Base-by-base conservation (phyloP, 2,797 vertebrate genomes). In the Sphenodon punctatus region DNA sequence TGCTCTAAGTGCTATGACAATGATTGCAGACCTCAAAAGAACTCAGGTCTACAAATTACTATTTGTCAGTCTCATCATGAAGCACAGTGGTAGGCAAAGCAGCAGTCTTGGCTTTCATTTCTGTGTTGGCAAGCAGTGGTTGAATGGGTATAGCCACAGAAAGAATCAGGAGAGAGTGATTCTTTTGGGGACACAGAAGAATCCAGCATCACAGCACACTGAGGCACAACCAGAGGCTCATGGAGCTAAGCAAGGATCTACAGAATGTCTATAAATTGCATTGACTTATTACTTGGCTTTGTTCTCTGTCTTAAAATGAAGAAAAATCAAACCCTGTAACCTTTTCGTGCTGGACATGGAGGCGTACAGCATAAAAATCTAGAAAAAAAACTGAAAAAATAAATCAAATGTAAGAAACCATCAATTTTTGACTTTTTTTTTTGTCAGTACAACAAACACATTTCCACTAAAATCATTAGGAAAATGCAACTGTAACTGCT, bases 11-110 rank as follows among this genome's bases (percentile, higher is more conserved):
- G 49, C 36, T 80, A 77, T 63, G 61, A 36, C n/a, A 80, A 61
- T 14, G 4, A 75, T 32, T 1, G 22, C 51, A 73, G 77, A 48
- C 84, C 80, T 84, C 85, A 89, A 42, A 65, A 59, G 51, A 84
- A 43, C 39, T 4, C 15, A 12, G 67, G 61, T 22, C 20, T 84
- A n/a, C 34, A 71, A 32, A 70, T 70, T 56, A 39, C n/a, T 65
- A 66, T 15, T 32, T 61, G 63, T 15, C 63, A 80, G 20, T 7
- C 2, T 38, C 32, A 51, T 61, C 39, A 72, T 27, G 43, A 17
- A n/a, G 7, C 34, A 81, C 59, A 63, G 34, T 51, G 0, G 0
- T 8, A 4, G 14, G 4, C n/a, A 66, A 9, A 59, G 41, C 53
- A 51, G 58, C 58, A 81, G 34, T n/a, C 25, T 72, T 38, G 41